Base-by-base conservation (phyloP, 2,113 vertebrate species). In the Grammomys dolichurus region DNA sequence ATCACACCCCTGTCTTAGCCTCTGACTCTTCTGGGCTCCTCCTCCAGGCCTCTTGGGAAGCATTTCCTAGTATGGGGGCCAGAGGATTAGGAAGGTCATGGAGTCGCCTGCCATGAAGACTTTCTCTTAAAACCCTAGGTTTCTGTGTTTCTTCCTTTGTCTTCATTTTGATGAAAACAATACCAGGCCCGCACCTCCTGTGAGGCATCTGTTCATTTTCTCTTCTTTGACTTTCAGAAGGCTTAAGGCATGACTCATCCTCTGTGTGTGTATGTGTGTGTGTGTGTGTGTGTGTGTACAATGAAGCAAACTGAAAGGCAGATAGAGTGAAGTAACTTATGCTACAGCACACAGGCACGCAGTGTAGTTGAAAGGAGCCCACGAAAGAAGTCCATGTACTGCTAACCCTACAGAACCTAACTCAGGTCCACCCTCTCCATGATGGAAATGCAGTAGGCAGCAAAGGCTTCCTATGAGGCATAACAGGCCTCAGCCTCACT, bases 131-230 rank as follows among this genome's bases (percentile, higher is more conserved):
- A 75, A 36, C 82, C 60, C 40, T 10, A n/a, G 3, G 5, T 33
- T 58, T 87, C 84, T 81, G 51, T 24, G 20, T 31, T 48, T 90
- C n/a, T 69, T 70, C 11, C 67, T 93, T 85, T 51, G 76, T 89
- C 90, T 91, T 90, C 89, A 65, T 54, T 77, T 89, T 90, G 85
- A 92, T 82, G 70, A 87, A 95, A 95, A 92, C 90, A 93, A 89
- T 85, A 51, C 93, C 90, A 67, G 70, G 58, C 84, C 63, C 54
- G 46, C 65, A 0, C 36, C 81, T 63, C 87, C 54, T 48, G 40
- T 2, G 14, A 76, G 72, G 40, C 90, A 40, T 95, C 96, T 97
- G 96, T 93, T 96, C 93, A 90, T 96, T 94, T 96, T 96, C 96
- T 91, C 85, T 86, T 51, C 88, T 75, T 90, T 89, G 84, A 90